Evolutionary conservation across 2,888 invertebrate species (phyloP).

Genomic region (Shargacucullia verbasci): DNA sequence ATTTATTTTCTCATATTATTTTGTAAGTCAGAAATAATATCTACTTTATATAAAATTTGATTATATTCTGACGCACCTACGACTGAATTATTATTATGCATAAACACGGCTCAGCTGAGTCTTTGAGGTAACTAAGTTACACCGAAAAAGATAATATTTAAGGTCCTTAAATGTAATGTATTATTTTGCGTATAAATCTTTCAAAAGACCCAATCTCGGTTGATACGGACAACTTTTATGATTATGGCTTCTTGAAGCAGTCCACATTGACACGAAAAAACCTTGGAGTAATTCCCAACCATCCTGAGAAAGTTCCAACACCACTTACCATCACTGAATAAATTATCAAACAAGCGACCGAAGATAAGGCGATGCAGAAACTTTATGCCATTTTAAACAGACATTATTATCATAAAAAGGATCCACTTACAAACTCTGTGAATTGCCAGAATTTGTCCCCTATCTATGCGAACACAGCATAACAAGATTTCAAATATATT

Average conservation of each 20-base stretch:
- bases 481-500: background rate
- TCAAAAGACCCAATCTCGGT: background rate
- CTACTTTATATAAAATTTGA: too few species aligned
- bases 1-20: too few species aligned
- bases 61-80: too few species aligned
- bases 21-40: too few species aligned
- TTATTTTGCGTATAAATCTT: background rate
- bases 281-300: slow-evolving; percentile 32
- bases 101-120: too few species aligned
- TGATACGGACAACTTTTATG: slow-evolving; percentile 4
- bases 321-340: slow-evolving; percentile 64
- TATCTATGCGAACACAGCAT: slow-evolving; percentile 28
- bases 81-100: too few species aligned
- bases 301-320: slow-evolving; percentile 40
- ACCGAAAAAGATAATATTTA: too few species aligned
- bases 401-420: slow-evolving; percentile 64
- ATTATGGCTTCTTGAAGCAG: slow-evolving; percentile 21
- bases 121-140: too few species aligned
- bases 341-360: slow-evolving; percentile 64
- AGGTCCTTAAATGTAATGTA: too few species aligned
- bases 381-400: slow-evolving; percentile 66
- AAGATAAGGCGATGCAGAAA: slow-evolving; percentile 67
- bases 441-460: slow-evolving; percentile 59
- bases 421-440: slow-evolving; percentile 62
- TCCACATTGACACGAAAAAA: slow-evolving; percentile 25